These are phyloP conservation scores for Drosophila bocki DNA, from an alignment of 1,140 invertebrate genomes.

Conservation along the genomic window DNA sequence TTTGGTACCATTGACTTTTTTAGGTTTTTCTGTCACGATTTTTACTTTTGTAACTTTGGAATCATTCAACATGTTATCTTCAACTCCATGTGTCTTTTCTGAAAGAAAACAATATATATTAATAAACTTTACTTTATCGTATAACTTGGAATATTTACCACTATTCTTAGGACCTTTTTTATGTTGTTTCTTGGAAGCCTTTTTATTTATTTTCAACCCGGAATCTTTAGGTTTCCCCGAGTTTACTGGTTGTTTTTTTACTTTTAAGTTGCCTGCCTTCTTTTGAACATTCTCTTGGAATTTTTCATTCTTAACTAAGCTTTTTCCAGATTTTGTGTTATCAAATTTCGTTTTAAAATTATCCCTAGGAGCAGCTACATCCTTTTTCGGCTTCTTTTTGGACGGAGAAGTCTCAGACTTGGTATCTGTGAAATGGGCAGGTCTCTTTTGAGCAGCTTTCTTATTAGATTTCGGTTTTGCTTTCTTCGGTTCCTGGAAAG, in stretches of 20 bases:
- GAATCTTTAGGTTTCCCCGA: neutral
- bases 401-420: neutral
- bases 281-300: too few relatives aligned
- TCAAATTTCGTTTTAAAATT: neutral
- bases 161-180: neutral
- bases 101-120: neutral
- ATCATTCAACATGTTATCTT: neutral
- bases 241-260: too few relatives aligned
- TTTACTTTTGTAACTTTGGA: neutral
- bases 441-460: neutral
- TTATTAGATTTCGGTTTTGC: neutral
- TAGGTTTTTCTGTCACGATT: neutral
- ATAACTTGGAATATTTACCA: neutral
- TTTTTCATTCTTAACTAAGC: neutral
- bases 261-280: neutral
- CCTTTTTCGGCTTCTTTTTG: constrained; percentile 9
- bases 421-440: neutral
- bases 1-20: neutral
- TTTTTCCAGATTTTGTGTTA: neutral
- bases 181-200: neutral
- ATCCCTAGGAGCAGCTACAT: neutral
- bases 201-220: neutral
- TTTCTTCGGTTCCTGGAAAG: neutral
- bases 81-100: neutral
- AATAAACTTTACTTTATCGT: too few relatives aligned